Evolutionary conservation across 2,113 vertebrate genomes (phyloP), one percentile per base, ranked within the genome.

Genomic region (Xiphorhynchus elegans): DNA sequence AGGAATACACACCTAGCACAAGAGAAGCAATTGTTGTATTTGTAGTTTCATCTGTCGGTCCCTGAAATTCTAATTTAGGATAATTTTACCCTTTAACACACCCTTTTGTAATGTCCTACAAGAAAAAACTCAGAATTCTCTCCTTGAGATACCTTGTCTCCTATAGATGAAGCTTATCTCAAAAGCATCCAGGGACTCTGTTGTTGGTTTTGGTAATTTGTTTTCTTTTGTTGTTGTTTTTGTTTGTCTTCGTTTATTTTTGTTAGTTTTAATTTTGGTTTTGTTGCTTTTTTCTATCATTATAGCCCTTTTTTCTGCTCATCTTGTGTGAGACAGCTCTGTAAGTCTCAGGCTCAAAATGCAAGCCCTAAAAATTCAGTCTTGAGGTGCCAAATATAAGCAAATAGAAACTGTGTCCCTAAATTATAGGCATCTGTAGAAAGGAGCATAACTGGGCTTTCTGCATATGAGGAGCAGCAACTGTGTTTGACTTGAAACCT

Each of bases 181-280:
- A 44, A 31, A 59, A 50, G 42, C 24, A 2, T 13, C 15, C 17
- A 62, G 2, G 16, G 7, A 1, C 10, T n/a, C 60, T 49, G 13
- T 13, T 58, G 33, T 23, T 58, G 24, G 21, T 35, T 59, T 35
- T 24, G 13, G 31, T 56, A 8, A 56, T 56, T 59, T 24, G 21
- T 35, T 47, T 28, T 16, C 24, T 37, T 37, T 37, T 37, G 37
- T 37, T 37, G 37, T 37, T 37, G 37, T 37, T 37, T 60, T 76
- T 11, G 13, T 18, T 46, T 58, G 58, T 35, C 5, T 13, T 55
- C 24, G 16, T 18, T 44, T 15, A 9, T 33, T 50, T 29, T 60
- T 24, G 17, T 37, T 26, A 37, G 17, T 23, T 19, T 16, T 15
- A 2, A 4, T 64, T 17, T n/a, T 15, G 3, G 0, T 8, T 10